phyloP scores from a whole-genome alignment of 2,888 invertebrate species.

The Acheta domesticus region DNA sequence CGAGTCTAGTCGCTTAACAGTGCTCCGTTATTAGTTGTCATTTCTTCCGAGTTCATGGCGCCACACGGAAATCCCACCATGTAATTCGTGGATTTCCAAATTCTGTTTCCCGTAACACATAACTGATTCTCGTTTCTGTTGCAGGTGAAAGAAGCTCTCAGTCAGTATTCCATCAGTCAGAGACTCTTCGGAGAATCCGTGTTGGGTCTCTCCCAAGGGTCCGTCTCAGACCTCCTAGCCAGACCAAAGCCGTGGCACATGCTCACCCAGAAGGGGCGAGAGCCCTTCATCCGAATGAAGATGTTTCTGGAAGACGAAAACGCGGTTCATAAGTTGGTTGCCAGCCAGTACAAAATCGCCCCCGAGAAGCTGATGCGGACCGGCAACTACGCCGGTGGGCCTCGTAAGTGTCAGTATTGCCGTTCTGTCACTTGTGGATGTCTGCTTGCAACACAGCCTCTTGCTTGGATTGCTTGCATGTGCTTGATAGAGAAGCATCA shows the following conservation, averaged over 20 bases:
- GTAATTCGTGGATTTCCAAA: no score
- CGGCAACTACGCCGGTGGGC: conserved; percentile 83
- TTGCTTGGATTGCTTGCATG: no score
- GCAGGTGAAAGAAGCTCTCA: conserved; percentile 85
- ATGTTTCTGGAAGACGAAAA: conserved; percentile 96
- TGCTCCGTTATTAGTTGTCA: no score
- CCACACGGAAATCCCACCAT: no score
- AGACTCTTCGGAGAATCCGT: conserved; percentile 97
- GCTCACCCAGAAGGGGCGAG: conserved; percentile 94
- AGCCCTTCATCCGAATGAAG: conserved; percentile 97
- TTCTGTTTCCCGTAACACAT: no score
- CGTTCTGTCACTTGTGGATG: no score
- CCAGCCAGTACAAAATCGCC: conserved; percentile 96
- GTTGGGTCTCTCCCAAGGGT: conserved; percentile 93
- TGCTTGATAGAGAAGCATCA: no score
- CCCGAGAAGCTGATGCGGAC: conserved; percentile 97
- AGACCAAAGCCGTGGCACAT: conserved; percentile 99
- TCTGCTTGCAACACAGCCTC: no score
- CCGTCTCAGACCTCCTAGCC: conserved; percentile 94
- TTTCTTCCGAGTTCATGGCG: no score
- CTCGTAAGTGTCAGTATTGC: conserved; percentile 61
- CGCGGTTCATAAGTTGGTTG: conserved; percentile 90
- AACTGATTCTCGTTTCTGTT: no score
- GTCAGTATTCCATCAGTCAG: conserved; percentile 96
- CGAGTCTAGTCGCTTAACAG: no score